Evolutionary conservation across 1,140 invertebrate genomes (phyloP), one percentile per base, ranked within the genome.

Genomic region (Agrilus planipennis): DNA sequence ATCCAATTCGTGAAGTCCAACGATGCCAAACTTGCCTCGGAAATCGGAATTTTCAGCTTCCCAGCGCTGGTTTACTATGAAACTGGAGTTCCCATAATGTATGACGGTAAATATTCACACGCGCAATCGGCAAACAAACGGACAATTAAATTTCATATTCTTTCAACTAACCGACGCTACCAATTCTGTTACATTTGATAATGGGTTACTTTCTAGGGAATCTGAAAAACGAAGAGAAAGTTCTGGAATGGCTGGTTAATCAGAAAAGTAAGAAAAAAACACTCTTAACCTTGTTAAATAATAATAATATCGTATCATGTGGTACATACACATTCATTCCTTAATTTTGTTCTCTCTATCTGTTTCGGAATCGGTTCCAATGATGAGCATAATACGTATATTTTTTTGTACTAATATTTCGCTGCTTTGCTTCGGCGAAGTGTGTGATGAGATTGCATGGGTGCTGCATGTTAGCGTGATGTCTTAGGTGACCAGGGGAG

Each of bases 221-320:
- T 77, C 81, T 93, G 72, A 86, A 81, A 72, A 85, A 92, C 62
- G 89, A 92, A 77, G 83, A 89, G 65, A 85, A 84, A 75, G 89
- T 93, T 70, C 79, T 93, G 72, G 81, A 87, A 73, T 92, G 87
- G 87, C 81, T 90, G 72, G 73, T 89, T 73, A 81, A 89, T 73
- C 85, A 90, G 73, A 87, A 89, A 80, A 87, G 84, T 88, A 87
- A 88, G 84, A 74, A 46, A 4, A 21, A n/a, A n/a, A n/a, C n/a
- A n/a, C n/a, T n/a, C n/a, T n/a, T n/a, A n/a, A n/a, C n/a, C n/a
- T n/a, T n/a, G n/a, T n/a, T n/a, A n/a, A n/a, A n/a, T n/a, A n/a
- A n/a, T n/a, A n/a, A n/a, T n/a, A n/a, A n/a, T n/a, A n/a, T n/a
- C n/a, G n/a, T n/a, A n/a, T n/a, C n/a, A n/a, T n/a, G n/a, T n/a